Base-by-base conservation (phyloP, 2,797 vertebrate genomes). In the Galaxias olidus region DNA sequence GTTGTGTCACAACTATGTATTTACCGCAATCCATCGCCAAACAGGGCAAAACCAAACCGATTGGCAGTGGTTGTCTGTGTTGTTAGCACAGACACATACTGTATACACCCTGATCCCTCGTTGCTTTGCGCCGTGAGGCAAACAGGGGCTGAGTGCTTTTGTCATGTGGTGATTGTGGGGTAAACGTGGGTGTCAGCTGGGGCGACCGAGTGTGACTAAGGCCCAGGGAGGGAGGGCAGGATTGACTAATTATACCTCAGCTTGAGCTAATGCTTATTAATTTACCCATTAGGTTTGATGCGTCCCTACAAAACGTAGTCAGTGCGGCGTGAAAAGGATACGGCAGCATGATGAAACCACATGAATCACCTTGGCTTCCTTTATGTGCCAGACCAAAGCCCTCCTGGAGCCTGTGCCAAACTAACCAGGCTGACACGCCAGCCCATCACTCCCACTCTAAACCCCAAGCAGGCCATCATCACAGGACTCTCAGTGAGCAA, bases 401-500 rank as follows among this genome's bases (percentile, higher is more conserved):
- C 30, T 46, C 61, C 49, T 65, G 69, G 63, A 45, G 56, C 8
- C 52, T 55, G 55, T 60, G n/a, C 30, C 53, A 20, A 64, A 72
- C 58, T 46, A 63, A 19, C 53, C 12, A 14, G 45, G 59, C 59
- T 77, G 76, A 84, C 83, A 83, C 30, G 6, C 30, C 30, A 81
- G 85, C 83, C 71, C 73, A 78, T 59, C 61, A 68, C 84, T 78
- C 46, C 46, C 14, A 8, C 46, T 10, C 46, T 12, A 9, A 10
- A 15, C 50, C 5, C 15, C 6, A 10, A 30, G 53, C 13, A 55
- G 68, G 71, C 77, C 73, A 78, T 42, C 66, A 71, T 69, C 84
- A 14, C 52, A 83, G 86, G 74, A 81, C 87, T 85, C 63, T 72
- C 68, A 79, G 80, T 90, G 87, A 90, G 73, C 70, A 74, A 84